A percentile compares a stretch with the other conserved stretches of the same genome.
Conservation (phyloP, 2,888 invertebrate genomes). For the Cyrtodaria siliqua region DNA sequence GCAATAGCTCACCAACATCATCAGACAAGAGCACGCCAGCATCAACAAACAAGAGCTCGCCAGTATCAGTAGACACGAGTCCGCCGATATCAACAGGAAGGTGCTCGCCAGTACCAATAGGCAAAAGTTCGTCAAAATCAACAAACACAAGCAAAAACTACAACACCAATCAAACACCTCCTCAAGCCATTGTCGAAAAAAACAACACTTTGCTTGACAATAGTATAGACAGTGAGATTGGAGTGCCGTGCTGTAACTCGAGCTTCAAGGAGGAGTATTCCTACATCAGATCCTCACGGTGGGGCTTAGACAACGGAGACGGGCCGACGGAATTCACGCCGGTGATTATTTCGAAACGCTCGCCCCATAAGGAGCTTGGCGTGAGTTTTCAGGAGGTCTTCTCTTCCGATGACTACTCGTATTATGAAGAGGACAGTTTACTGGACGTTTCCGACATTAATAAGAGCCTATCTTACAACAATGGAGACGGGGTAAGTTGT, state of each 20-base stretch:
- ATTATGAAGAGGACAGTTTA: constrained; percentile 6
- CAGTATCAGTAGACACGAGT: too few species aligned
- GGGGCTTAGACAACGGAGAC: constrained; percentile 2
- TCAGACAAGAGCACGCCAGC: too few species aligned
- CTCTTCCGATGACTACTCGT: not conserved
- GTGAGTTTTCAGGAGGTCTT: constrained; percentile 5
- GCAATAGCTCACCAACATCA: too few species aligned
- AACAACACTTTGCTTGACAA: not conserved
- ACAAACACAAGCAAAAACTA: too few species aligned
- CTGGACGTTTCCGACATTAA: constrained; percentile 27
- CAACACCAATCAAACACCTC: too few species aligned
- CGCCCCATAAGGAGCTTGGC: constrained; percentile 20
- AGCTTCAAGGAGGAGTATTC: constrained; percentile 22
- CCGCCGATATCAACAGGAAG: too few species aligned
- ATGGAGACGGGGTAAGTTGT: constrained; percentile 24
- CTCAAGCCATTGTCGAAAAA: too few species aligned
- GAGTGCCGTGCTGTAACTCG: constrained; percentile 22
- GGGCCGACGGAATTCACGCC: not conserved
- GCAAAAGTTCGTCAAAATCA: too few species aligned
- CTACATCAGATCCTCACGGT: not conserved
- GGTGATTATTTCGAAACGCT: constrained; percentile 10
- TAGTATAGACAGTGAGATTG: constrained; percentile 1
- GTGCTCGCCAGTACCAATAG: too few species aligned
- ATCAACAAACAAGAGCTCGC: too few species aligned
- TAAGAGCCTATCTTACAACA: constrained; percentile 16